Conservation (phyloP, 2,113 vertebrate genomes). For the Osmerus eperlanus region DNA sequence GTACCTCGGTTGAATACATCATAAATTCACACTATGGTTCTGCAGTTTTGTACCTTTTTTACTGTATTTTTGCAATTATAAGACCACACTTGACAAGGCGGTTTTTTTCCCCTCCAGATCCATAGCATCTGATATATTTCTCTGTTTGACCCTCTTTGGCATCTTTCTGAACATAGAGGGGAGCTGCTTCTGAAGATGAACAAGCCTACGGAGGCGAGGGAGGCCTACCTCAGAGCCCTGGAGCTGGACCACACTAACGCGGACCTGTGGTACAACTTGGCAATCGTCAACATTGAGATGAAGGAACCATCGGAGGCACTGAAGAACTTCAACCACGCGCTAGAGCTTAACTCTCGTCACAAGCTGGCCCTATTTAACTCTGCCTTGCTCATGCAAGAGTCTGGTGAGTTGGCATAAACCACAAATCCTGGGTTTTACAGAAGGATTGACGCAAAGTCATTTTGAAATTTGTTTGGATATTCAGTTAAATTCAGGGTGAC, state of each 20-base stretch:
- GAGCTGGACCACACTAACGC: slow-evolving; percentile 91
- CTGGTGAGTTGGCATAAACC: slow-evolving; percentile 75
- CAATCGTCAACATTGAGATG: slow-evolving; percentile 97
- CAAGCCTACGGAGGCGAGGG: slow-evolving; percentile 89
- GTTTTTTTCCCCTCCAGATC: too few species aligned
- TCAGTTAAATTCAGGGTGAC: too few species aligned
- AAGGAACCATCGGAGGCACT: slow-evolving; percentile 92
- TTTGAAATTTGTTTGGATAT: too few species aligned
- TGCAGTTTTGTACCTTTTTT: too few species aligned
- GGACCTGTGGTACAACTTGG: slow-evolving; percentile 98
- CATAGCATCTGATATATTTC: neutral
- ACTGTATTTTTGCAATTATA: neutral
- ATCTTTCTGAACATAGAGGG: slow-evolving; percentile 71
- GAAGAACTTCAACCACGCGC: slow-evolving; percentile 89
- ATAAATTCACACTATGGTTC: too few species aligned
- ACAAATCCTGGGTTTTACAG: too few species aligned
- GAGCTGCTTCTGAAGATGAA: slow-evolving; percentile 98
- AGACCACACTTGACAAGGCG: neutral
- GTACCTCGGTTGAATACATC: too few species aligned
- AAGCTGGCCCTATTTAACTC: slow-evolving; percentile 96
- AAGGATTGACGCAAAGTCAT: too few species aligned
- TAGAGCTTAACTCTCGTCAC: slow-evolving; percentile 88
- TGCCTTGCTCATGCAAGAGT: slow-evolving; percentile 96
- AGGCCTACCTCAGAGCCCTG: slow-evolving; percentile 89
- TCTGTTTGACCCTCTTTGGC: neutral